phyloP scores from a whole-genome alignment of 2,888 invertebrate genomes.

The Pterobdella sp. region DNA sequence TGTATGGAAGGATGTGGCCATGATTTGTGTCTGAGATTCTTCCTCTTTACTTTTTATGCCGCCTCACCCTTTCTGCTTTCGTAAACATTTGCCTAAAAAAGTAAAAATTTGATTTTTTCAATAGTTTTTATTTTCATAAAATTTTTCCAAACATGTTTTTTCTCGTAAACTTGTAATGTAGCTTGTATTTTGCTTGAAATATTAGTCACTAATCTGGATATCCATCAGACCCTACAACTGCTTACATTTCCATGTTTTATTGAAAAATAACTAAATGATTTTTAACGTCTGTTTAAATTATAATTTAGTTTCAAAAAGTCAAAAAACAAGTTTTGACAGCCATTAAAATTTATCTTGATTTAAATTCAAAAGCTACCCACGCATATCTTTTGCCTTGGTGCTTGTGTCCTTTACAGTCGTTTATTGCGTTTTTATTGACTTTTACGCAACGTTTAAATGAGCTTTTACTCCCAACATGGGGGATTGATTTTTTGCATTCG shows the following conservation, averaged over 20 bases:
- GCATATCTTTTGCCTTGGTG: not conserved
- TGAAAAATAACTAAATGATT: not conserved
- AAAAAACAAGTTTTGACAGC: not conserved
- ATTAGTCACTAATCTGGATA: not conserved
- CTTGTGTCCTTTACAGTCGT: not conserved
- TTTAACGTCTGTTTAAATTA: not conserved
- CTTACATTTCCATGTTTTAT: not conserved
- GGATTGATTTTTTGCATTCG: constrained; percentile 6
- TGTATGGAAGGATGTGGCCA: too few species aligned
- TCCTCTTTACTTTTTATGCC: too few species aligned
- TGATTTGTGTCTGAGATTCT: too few species aligned
- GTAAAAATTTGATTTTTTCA: too few species aligned
- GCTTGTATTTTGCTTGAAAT: not conserved
- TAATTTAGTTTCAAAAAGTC: not conserved
- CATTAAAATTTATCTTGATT: not conserved
- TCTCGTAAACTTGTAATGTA: not conserved
- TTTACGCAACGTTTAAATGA: not conserved
- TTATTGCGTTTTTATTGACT: not conserved
- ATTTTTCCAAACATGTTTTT: not conserved
- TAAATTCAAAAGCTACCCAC: not conserved
- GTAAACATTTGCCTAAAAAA: too few species aligned
- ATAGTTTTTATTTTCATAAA: too few species aligned
- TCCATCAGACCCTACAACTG: not conserved
- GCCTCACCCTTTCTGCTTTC: too few species aligned
- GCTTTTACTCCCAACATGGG: not conserved